These are phyloP conservation scores for Hirundichthys speculiger DNA, from an alignment of 2,113 vertebrate genomes.

Conservation along the genomic window DNA sequence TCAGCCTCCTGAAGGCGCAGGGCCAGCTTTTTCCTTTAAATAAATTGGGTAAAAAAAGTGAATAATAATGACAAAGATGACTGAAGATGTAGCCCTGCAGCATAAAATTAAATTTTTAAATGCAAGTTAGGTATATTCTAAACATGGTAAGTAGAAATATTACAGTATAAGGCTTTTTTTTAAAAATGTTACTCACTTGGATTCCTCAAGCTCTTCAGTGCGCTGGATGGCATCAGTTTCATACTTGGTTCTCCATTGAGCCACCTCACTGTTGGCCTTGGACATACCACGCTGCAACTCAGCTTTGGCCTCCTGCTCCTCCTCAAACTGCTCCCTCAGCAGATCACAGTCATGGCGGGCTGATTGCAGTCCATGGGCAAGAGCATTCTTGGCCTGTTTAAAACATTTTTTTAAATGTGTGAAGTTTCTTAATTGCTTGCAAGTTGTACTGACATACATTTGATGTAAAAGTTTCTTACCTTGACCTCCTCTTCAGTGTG, in stretches of 20 bases:
- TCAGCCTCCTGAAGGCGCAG: conserved; percentile 69
- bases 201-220: conserved; percentile 87
- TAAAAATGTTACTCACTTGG: conserved; percentile 76
- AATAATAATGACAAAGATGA: too few relatives aligned
- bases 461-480: conserved; percentile 44
- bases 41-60: conserved; percentile 64
- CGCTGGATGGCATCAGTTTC: conserved; percentile 88
- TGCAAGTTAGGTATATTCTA: too few relatives aligned
- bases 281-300: conserved; percentile 86
- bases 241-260: conserved; percentile 88
- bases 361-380: conserved; percentile 85
- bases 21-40: conserved; percentile 50
- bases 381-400: conserved; percentile 86
- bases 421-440: too few relatives aligned
- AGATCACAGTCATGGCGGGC: conserved; percentile 86
- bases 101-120: too few relatives aligned
- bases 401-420: neutral
- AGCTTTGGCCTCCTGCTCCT: conserved; percentile 85
- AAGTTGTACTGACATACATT: conserved; percentile 65
- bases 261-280: conserved; percentile 88
- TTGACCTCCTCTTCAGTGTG: conserved; percentile 74
- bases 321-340: conserved; percentile 86
- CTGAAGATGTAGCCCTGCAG: too few relatives aligned
- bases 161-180: neutral
- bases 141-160: too few relatives aligned